Percentiles rank a stretch among this genome's conserved stretches.
phyloP scores from a whole-genome alignment of 30 jellyfish, hydroid and myxozoan genomes.

The Sanderia malayensis region DNA sequence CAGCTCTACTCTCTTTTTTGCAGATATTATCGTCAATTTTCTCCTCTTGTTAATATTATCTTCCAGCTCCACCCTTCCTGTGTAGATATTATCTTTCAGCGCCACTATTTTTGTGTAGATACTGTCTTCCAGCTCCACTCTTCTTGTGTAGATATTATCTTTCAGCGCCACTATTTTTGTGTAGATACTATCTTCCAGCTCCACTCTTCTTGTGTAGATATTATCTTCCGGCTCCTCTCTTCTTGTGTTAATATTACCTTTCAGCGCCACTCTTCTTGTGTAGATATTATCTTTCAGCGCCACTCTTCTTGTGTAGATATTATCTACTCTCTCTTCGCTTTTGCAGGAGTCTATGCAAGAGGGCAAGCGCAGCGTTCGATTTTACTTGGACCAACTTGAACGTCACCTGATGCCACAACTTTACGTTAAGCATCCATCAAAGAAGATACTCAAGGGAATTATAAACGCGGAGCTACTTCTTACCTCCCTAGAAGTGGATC shows the following conservation, averaged over 20 bases:
- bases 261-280: background rate
- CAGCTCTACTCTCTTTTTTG: no score
- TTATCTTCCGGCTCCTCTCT: background rate
- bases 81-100: no score
- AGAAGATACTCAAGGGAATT: slow-evolving; percentile 80
- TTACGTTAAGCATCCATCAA: slow-evolving; percentile 69
- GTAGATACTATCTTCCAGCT: background rate
- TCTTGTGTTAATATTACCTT: background rate
- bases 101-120: no score
- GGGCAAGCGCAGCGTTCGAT: slow-evolving; percentile 71
- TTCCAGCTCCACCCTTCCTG: background rate
- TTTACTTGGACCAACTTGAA: slow-evolving; percentile 81
- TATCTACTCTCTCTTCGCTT: background rate
- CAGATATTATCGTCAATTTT: no score
- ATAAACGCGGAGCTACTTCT: slow-evolving; percentile 64
- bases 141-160: no score
- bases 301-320: background rate
- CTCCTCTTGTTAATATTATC: no score
- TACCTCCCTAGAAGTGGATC: slow-evolving; percentile 91
- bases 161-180: background rate
- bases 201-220: background rate
- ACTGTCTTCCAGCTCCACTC: no score
- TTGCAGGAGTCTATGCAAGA: slow-evolving; percentile 81
- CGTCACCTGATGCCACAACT: slow-evolving; percentile 83
- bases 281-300: background rate